A percentile compares a stretch with the other conserved stretches of the same genome.
Conservation (phyloP, 2,888 invertebrate genomes). For the Mythimna vitellina region DNA sequence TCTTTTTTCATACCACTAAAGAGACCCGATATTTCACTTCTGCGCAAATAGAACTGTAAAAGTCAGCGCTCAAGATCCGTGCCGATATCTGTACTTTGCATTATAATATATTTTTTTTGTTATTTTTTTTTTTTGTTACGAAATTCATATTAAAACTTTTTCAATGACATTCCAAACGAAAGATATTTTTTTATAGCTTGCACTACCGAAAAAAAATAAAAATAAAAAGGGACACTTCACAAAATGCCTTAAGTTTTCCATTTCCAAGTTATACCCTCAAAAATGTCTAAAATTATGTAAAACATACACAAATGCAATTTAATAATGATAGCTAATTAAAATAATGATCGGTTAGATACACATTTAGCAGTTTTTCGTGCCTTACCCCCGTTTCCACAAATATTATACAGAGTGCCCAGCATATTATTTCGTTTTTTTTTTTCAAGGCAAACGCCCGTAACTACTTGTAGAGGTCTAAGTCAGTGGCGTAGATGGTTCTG, state of each 20-base stretch:
- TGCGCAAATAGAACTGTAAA: too few species aligned
- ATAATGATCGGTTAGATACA: not conserved
- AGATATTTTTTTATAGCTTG: not conserved
- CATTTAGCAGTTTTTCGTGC: conserved; percentile 23
- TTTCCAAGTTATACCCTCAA: not conserved
- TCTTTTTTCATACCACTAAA: too few species aligned
- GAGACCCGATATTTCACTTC: too few species aligned
- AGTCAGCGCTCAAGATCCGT: too few species aligned
- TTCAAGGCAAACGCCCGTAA: not conserved
- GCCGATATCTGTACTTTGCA: not conserved
- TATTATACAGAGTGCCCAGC: conserved; percentile 5
- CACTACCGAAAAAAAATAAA: not conserved
- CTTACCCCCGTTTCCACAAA: not conserved
- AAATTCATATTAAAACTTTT: too few species aligned
- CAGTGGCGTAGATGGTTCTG: too few species aligned
- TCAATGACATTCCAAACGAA: not conserved
- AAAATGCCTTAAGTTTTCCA: not conserved
- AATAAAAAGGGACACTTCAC: not conserved
- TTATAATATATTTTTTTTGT: not conserved
- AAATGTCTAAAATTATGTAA: not conserved
- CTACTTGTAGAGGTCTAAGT: too few species aligned
- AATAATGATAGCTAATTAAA: conserved; percentile 4
- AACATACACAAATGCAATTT: not conserved
- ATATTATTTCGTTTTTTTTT: not conserved
- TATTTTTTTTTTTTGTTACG: too few species aligned